Conservation (phyloP, 2,113 vertebrate species). For the Emydura subglobosa region DNA sequence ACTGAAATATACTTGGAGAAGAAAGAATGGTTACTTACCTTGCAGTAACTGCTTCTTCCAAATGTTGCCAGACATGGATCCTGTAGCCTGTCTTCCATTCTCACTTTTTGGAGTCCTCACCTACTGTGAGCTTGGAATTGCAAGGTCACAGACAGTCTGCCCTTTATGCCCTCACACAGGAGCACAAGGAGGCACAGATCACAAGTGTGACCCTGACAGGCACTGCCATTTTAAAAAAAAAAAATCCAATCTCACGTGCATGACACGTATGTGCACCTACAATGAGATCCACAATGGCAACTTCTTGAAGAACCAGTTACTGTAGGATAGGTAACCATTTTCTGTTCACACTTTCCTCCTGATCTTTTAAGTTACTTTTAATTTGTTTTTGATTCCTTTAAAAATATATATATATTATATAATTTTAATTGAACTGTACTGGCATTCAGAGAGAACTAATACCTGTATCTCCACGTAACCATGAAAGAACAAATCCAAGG, state of each 20-base stretch:
- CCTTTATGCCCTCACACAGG: neutral
- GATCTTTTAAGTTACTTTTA: too few relatives aligned
- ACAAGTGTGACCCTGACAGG: neutral
- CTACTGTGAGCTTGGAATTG: neutral
- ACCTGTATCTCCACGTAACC: too few relatives aligned
- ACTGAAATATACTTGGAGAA: neutral
- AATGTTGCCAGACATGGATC: neutral
- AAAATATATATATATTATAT: too few relatives aligned
- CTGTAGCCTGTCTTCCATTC: neutral
- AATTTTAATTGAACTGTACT: too few relatives aligned
- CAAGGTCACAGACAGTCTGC: neutral
- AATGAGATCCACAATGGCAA: fast-evolving
- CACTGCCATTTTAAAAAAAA: neutral
- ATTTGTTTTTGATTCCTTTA: too few relatives aligned
- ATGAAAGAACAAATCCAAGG: too few relatives aligned
- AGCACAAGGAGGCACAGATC: neutral
- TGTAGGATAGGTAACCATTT: too few relatives aligned
- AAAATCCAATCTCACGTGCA: too few relatives aligned
- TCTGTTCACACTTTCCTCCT: too few relatives aligned
- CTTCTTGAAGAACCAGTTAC: too few relatives aligned
- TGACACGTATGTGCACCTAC: neutral
- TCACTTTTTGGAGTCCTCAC: neutral
- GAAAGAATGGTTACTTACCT: neutral
- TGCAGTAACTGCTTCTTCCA: neutral
- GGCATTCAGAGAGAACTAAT: too few relatives aligned